phyloP scores from a whole-genome alignment of 2,888 invertebrate genomes.

The Harpalus rufipes region DNA sequence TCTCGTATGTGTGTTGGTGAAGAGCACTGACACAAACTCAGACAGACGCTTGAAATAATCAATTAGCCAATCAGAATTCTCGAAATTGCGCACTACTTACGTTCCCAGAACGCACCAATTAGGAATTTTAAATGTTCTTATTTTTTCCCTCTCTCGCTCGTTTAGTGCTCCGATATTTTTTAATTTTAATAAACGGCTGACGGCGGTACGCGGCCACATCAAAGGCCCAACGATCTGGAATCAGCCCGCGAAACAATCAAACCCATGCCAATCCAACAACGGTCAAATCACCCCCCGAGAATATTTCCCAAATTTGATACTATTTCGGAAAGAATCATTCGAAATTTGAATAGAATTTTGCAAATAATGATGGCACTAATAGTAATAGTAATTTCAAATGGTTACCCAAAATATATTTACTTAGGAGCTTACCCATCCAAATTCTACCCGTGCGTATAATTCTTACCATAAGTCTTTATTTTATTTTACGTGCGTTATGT shows the following conservation, averaged over 20 bases:
- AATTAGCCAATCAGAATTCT: slow-evolving; percentile 68
- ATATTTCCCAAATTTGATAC: neutral
- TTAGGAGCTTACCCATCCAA: too few relatives aligned
- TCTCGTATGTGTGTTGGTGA: slow-evolving; percentile 11
- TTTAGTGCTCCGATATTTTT: slow-evolving; percentile 62
- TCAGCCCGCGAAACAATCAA: neutral
- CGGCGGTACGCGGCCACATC: slow-evolving; percentile 58
- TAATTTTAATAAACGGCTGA: slow-evolving; percentile 64
- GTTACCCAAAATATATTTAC: too few relatives aligned
- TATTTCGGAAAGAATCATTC: too few relatives aligned
- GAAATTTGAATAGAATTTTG: too few relatives aligned
- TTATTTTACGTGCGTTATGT: too few relatives aligned
- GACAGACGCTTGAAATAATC: slow-evolving; percentile 66
- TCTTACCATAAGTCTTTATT: too few relatives aligned
- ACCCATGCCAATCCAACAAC: neutral
- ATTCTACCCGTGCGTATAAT: too few relatives aligned
- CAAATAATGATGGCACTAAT: too few relatives aligned
- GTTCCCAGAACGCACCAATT: slow-evolving; percentile 67
- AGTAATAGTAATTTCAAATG: too few relatives aligned
- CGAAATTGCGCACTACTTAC: slow-evolving; percentile 67
- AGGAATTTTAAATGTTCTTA: slow-evolving; percentile 61
- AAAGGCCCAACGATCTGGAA: slow-evolving; percentile 57
- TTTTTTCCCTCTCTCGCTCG: slow-evolving; percentile 50
- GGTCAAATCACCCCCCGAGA: neutral
- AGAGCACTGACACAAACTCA: slow-evolving; percentile 48